A percentile compares a stretch with the other conserved stretches of the same genome.
These are phyloP conservation scores for Dryobota labecula DNA, from an alignment of 2,888 invertebrate species.

Conservation along the genomic window DNA sequence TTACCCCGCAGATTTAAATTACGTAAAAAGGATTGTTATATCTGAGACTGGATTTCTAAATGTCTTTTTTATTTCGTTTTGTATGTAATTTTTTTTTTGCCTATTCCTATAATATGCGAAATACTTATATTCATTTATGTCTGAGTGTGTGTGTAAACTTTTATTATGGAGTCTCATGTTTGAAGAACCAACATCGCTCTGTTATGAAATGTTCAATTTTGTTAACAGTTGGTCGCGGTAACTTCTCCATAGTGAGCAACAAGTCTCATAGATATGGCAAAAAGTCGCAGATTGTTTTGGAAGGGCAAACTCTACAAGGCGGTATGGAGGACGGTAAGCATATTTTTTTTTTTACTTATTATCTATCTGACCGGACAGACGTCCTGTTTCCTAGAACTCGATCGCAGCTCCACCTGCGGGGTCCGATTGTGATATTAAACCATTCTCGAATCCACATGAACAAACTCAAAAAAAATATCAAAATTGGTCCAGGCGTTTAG, in stretches of 20 bases:
- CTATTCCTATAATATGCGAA: slow-evolving; percentile 11
- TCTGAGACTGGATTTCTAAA: slow-evolving; percentile 15
- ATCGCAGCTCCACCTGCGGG: no score
- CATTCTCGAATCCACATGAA: no score
- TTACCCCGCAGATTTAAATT: no score
- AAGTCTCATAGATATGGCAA: slow-evolving; percentile 96
- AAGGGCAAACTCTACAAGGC: slow-evolving; percentile 84
- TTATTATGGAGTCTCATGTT: neutral
- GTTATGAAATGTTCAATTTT: slow-evolving; percentile 27
- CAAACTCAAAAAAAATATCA: no score
- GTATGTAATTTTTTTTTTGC: neutral
- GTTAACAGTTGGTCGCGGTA: slow-evolving; percentile 94
- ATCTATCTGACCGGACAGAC: no score
- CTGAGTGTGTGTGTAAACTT: slow-evolving; percentile 32
- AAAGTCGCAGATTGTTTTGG: slow-evolving; percentile 90
- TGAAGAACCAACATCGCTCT: neutral
- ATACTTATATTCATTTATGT: slow-evolving; percentile 17
- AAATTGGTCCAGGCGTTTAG: no score
- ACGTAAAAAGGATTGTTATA: slow-evolving; percentile 6
- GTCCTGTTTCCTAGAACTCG: no score
- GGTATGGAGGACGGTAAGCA: slow-evolving; percentile 84
- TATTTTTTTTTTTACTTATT: neutral
- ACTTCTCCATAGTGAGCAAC: slow-evolving; percentile 96
- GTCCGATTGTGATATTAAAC: no score
- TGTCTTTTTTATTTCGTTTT: neutral